These are phyloP conservation scores for Menura novaehollandiae DNA, from an alignment of 2,113 vertebrate genomes.

Conservation along the genomic window DNA sequence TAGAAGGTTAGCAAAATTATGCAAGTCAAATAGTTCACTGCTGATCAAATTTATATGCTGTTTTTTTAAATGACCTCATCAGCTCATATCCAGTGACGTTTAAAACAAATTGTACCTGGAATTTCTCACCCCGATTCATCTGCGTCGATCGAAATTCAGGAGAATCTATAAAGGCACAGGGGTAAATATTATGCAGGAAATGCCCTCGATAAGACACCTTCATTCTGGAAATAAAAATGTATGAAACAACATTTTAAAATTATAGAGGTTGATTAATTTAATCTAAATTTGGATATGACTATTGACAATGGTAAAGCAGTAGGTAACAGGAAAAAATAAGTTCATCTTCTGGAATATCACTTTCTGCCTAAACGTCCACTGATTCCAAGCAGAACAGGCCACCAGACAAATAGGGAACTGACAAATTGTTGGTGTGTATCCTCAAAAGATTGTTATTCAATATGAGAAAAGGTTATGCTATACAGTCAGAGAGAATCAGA, in stretches of 20 bases:
- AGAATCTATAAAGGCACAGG: constrained; percentile 96
- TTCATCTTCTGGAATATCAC: neutral
- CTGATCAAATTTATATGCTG: neutral
- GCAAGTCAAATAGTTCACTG: neutral
- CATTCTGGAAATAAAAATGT: constrained; percentile 83
- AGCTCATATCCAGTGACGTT: neutral
- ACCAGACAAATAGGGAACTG: neutral
- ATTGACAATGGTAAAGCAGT: neutral
- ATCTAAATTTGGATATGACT: neutral
- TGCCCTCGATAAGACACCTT: constrained; percentile 96
- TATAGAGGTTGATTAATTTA: neutral
- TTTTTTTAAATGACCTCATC: neutral
- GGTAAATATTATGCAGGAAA: constrained; percentile 98
- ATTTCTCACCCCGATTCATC: constrained; percentile 94
- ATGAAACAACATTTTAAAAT: neutral
- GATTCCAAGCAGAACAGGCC: neutral
- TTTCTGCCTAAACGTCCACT: neutral
- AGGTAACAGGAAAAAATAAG: neutral
- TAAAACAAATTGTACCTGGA: constrained; percentile 82
- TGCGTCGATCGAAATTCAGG: constrained; percentile 97
- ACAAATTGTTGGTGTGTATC: accelerated
- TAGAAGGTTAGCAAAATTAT: neutral
- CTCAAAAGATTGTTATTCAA: neutral
- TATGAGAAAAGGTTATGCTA: neutral
- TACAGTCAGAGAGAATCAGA: neutral